A percentile compares a stretch with the other conserved stretches of the same genome.
These are phyloP conservation scores for Hypsibius dujardini DNA, from an alignment of 1,140 invertebrate genomes.

Conservation along the genomic window DNA sequence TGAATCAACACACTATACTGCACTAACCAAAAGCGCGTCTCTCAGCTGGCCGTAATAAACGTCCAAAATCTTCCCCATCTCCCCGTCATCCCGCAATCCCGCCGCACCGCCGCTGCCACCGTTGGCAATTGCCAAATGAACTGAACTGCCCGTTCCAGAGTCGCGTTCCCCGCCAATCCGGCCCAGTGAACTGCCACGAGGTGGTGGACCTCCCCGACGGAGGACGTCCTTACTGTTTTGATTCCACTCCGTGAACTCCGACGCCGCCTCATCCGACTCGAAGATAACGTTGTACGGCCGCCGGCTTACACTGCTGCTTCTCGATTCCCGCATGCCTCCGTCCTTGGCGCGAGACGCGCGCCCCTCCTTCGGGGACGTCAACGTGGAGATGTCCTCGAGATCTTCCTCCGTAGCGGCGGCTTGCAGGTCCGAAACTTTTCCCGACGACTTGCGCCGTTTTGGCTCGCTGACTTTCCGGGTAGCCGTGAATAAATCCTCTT, in stretches of 20 bases:
- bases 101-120: not conserved
- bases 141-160: not conserved
- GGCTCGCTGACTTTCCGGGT: no score
- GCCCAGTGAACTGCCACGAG: no score
- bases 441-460: no score
- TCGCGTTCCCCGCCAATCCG: no score
- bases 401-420: no score
- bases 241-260: not conserved
- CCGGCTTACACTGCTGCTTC: not conserved
- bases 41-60: not conserved
- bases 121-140: not conserved
- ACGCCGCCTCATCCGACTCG: constrained; percentile 7
- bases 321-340: not conserved
- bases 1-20: not conserved
- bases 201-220: no score
- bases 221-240: no score
- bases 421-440: no score
- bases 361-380: no score
- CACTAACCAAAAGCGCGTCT: constrained; percentile 8
- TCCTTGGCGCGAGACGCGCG: no score
- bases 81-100: not conserved
- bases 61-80: constrained; percentile 8
- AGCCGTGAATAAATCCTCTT: no score
- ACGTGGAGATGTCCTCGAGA: no score
- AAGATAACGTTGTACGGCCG: constrained; percentile 12